These are phyloP conservation scores for Phylloscopus collybita DNA, from an alignment of 2,797 vertebrate genomes.

Conservation along the genomic window DNA sequence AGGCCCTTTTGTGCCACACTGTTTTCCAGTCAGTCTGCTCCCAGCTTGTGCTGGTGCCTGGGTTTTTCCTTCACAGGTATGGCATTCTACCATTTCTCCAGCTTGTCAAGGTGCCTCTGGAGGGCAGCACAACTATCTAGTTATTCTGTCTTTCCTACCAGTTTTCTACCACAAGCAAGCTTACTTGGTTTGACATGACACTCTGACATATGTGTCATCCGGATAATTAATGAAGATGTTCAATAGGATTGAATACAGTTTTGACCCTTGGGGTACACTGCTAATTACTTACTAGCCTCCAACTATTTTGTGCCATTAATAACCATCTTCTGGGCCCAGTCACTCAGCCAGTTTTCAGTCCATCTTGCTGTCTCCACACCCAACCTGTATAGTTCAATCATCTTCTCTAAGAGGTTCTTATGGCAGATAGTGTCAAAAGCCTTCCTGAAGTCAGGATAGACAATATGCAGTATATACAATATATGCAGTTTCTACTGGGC, in stretches of 20 bases:
- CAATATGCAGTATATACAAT: accelerated
- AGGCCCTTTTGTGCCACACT: neutral
- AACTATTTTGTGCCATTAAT: neutral
- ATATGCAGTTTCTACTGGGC: neutral
- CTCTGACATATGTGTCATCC: neutral
- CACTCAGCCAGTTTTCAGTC: neutral
- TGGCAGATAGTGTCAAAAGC: neutral
- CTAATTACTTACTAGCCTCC: neutral
- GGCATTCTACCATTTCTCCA: neutral
- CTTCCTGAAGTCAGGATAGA: neutral
- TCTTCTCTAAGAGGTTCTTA: neutral
- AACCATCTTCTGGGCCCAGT: neutral
- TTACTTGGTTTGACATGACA: neutral
- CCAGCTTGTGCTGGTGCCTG: neutral
- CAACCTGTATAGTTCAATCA: neutral
- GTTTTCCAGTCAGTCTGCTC: neutral
- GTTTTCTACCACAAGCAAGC: neutral
- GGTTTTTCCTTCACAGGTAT: neutral
- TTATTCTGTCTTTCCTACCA: neutral
- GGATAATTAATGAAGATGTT: neutral
- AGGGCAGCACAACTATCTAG: neutral
- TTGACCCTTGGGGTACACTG: neutral
- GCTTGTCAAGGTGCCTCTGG: neutral
- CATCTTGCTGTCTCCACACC: neutral
- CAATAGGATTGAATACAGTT: neutral